Evolutionary conservation across 2,888 invertebrate species (phyloP).

Genomic region (Conomelus anceps): DNA sequence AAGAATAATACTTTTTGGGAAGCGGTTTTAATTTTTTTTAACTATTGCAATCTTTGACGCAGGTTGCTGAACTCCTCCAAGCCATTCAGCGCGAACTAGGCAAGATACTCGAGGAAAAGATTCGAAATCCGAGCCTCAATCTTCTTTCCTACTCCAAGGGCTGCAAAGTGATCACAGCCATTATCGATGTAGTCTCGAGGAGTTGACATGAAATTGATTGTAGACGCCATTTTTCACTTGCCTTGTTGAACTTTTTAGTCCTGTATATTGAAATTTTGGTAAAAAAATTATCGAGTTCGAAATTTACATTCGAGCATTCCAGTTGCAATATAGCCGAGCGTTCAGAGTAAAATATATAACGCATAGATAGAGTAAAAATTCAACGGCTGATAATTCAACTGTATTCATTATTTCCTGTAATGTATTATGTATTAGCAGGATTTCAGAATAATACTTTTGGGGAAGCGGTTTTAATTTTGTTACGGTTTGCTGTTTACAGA

Average conservation of each 20-base stretch:
- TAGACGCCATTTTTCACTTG: too few relatives aligned
- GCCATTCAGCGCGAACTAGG: constrained; percentile 68
- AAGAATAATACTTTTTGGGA: background rate
- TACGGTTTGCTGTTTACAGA: too few relatives aligned
- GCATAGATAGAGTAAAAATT: too few relatives aligned
- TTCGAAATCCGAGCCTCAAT: constrained; percentile 71
- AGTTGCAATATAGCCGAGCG: too few relatives aligned
- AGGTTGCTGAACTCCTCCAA: constrained; percentile 78
- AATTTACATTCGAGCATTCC: too few relatives aligned
- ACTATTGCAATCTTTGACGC: constrained; percentile 35
- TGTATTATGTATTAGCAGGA: too few relatives aligned
- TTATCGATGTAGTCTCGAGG: constrained; percentile 60
- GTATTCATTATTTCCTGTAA: too few relatives aligned
- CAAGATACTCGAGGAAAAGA: constrained; percentile 73
- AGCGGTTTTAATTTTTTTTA: background rate
- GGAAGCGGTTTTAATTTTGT: background rate
- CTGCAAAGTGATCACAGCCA: constrained; percentile 66
- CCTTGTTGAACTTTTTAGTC: background rate
- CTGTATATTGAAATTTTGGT: too few relatives aligned
- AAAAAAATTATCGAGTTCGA: too few relatives aligned
- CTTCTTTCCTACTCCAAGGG: constrained; percentile 66
- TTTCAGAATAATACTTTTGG: background rate
- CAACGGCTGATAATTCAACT: too few relatives aligned
- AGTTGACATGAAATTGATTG: constrained; percentile 40
- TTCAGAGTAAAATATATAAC: too few relatives aligned